Evolutionary conservation across 2,797 vertebrate genomes (phyloP).

Genomic region (Salmo trutta): DNA sequence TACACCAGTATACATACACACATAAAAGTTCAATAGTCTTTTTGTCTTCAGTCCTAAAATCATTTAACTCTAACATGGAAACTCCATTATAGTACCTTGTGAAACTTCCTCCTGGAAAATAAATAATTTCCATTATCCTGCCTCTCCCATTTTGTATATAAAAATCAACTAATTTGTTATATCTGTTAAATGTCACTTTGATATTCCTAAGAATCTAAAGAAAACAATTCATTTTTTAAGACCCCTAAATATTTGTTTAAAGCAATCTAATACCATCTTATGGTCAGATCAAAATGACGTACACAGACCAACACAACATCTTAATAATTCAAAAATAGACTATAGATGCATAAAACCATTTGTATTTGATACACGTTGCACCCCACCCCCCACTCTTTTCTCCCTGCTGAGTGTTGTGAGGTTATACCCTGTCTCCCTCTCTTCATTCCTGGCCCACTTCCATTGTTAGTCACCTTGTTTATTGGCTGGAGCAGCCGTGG

Average conservation of each 20-base stretch:
- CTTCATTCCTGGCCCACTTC: conserved; percentile 71
- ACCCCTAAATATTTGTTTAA: no score
- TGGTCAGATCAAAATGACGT: not conserved
- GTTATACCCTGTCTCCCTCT: conserved; percentile 63
- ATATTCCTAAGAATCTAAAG: not conserved
- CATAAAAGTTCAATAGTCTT: conserved; percentile 57
- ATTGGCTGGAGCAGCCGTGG: conserved; percentile 90
- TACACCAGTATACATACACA: conserved; percentile 41
- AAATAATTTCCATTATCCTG: conserved; percentile 16
- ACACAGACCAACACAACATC: no score
- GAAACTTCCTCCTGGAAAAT: conserved; percentile 16
- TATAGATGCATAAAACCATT: conserved; percentile 6
- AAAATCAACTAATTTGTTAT: not conserved
- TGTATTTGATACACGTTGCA: conserved; percentile 73
- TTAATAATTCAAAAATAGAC: not conserved
- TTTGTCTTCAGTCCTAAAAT: conserved; percentile 63
- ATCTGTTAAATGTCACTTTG: not conserved
- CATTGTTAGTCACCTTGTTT: conserved; percentile 92
- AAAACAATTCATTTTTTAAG: not conserved
- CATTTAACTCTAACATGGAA: conserved; percentile 44
- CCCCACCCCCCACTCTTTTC: conserved; percentile 41
- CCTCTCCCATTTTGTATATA: conserved; percentile 1
- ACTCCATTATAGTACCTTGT: conserved; percentile 35
- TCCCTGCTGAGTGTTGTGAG: conserved; percentile 53
- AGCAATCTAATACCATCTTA: not conserved